Percentiles rank a stretch among this genome's conserved stretches.
Evolutionary conservation across 2,113 vertebrate genomes (phyloP).

Genomic region (Himantopus leucocephalus): DNA sequence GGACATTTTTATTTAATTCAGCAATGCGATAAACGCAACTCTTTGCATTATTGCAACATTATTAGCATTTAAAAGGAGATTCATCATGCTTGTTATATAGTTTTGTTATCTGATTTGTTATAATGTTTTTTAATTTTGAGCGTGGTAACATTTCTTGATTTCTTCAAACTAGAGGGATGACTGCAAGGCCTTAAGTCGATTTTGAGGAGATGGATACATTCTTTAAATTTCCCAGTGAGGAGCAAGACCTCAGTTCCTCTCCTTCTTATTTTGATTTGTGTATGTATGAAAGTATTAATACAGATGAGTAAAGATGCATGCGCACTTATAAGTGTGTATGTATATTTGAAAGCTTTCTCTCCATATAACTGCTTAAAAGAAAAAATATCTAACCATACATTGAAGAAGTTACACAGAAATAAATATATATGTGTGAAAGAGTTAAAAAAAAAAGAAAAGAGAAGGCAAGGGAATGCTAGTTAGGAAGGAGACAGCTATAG

Average conservation of each 20-base stretch:
- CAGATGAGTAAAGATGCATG: background rate
- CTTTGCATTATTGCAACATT: background rate
- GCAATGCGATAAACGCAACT: background rate
- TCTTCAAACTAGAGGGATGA: background rate
- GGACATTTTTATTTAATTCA: background rate
- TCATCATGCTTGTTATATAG: background rate
- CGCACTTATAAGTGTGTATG: rapidly evolving
- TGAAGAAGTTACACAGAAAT: background rate
- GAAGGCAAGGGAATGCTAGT: rapidly evolving
- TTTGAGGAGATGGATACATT: background rate
- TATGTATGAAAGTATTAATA: background rate
- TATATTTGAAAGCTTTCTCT: background rate
- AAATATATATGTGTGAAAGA: background rate
- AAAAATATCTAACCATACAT: background rate
- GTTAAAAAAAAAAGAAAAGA: no score
- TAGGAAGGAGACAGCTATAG: background rate
- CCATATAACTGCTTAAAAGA: background rate
- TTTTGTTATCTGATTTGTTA: background rate
- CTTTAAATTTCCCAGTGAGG: background rate
- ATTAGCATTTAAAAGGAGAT: background rate
- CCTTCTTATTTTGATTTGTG: background rate
- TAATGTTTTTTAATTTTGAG: background rate
- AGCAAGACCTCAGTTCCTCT: background rate
- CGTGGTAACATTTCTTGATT: background rate
- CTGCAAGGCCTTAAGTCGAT: background rate